Base-by-base conservation (phyloP, 1,140 invertebrate species). In the Dendroctonus valens region DNA sequence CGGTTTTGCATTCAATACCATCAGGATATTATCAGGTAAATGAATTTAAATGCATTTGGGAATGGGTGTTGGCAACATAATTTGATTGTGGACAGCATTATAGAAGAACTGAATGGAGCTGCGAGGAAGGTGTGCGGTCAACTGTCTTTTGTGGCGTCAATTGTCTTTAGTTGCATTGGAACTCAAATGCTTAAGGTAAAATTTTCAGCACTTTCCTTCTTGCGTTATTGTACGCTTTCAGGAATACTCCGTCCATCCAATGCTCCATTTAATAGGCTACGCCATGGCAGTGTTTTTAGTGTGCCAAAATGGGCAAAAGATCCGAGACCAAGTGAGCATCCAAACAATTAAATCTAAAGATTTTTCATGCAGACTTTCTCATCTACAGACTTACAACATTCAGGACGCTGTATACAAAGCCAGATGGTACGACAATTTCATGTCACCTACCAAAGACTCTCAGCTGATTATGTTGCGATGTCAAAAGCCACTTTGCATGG, bases 121-220 rank as follows among this genome's bases (percentile, higher is more conserved):
- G 41, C 53, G 5, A 54, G 14, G n/a, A 54, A 46, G 8, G 41
- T 55, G 44, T 49, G 48, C 11, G 61, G 61, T 39, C 61, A 64
- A 39, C 26, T 64, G 39, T 64, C 61, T 3, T 55, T 64, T 55
- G 53, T 64, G 1, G 61, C 41, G 0, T 44, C 59, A 7, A 51
- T 61, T n/a, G 26, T 61, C 6, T 14, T 61, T 37, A 61, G 46
- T 15, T 61, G 61, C 41, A 55, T 64, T 37, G 61, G 61, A 12
- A 64, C 48, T 37, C 61, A 64, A 39, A 64, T 64, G 61, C 42
- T 64, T 9, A 64, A 64, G 38, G 61, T 64, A 55, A 2, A 40
- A 1, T 26, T 26, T 0, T 39, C 7, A 51, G 5, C 12, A 59
- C 12, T 7, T 38, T 14, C 41, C 12, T 42, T n/a, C 12, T 42